Evolutionary conservation across 2,888 invertebrate species (phyloP).

Genomic region (Julus scanicus): DNA sequence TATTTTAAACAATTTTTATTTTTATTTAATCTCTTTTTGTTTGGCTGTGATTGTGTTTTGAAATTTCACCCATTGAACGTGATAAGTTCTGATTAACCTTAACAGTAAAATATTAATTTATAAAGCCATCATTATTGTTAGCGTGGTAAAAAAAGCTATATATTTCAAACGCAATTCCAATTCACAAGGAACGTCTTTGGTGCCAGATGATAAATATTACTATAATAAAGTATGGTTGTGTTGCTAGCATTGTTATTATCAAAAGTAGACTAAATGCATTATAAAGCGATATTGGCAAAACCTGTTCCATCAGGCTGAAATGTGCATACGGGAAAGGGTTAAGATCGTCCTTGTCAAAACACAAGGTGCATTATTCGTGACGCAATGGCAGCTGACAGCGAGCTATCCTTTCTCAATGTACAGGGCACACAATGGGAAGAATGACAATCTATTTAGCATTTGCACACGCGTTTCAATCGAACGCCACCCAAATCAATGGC

Average conservation of each 20-base stretch:
- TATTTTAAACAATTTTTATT: too few relatives aligned
- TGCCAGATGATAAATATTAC: too few relatives aligned
- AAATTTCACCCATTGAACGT: too few relatives aligned
- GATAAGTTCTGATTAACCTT: too few relatives aligned
- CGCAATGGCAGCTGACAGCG: constrained; percentile 48
- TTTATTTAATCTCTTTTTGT: too few relatives aligned
- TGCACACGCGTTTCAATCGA: neutral
- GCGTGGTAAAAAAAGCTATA: too few relatives aligned
- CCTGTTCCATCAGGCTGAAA: neutral
- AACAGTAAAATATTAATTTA: too few relatives aligned
- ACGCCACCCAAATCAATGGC: constrained; percentile 47
- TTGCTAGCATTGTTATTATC: neutral
- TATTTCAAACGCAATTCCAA: too few relatives aligned
- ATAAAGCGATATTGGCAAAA: neutral
- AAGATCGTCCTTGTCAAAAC: neutral
- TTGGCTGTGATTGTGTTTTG: too few relatives aligned
- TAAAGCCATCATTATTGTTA: too few relatives aligned
- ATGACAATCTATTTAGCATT: constrained; percentile 52
- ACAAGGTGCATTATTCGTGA: constrained; percentile 46
- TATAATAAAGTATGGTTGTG: neutral
- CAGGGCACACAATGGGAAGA: constrained; percentile 48
- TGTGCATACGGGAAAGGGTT: neutral
- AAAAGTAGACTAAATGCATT: neutral
- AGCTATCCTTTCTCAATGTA: constrained; percentile 49
- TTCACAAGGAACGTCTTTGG: too few relatives aligned